Evolutionary conservation across 2,888 invertebrate genomes (phyloP).

Genomic region (Dioctria rufipes): DNA sequence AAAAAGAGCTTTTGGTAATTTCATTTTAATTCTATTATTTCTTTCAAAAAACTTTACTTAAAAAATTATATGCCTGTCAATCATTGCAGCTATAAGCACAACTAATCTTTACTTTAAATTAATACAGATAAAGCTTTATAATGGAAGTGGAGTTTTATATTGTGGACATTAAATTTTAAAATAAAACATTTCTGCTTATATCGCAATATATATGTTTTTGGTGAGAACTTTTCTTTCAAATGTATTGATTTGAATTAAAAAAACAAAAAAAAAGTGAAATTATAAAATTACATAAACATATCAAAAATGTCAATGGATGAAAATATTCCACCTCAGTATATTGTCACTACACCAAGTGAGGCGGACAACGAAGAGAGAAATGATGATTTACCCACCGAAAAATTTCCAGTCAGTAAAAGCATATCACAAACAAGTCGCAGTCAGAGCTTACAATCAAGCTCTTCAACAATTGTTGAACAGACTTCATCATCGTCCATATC

Average conservation of each 20-base stretch:
- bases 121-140: too few species aligned
- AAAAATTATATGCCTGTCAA: too few species aligned
- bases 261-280: constrained; percentile 4
- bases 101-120: too few species aligned
- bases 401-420: constrained; percentile 61
- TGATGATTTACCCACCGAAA: constrained; percentile 57
- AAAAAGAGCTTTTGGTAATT: too few species aligned
- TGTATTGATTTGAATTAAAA: constrained; percentile 20
- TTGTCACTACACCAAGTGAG: constrained; percentile 70
- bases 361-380: constrained; percentile 67
- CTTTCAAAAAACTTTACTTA: too few species aligned
- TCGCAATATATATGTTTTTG: too few species aligned
- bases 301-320: constrained; percentile 62
- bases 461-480: constrained; percentile 64
- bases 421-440: constrained; percentile 67
- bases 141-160: too few species aligned
- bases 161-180: too few species aligned
- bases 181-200: too few species aligned
- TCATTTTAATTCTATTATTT: too few species aligned
- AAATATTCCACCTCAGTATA: constrained; percentile 67
- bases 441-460: constrained; percentile 68
- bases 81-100: too few species aligned
- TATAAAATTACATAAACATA: background rate
- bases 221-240: background rate
- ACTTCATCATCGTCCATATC: constrained; percentile 67